Evolutionary conservation across 2,888 invertebrate species (phyloP), one percentile per base, ranked within the genome.

Genomic region (Protodeltote pygarga): DNA sequence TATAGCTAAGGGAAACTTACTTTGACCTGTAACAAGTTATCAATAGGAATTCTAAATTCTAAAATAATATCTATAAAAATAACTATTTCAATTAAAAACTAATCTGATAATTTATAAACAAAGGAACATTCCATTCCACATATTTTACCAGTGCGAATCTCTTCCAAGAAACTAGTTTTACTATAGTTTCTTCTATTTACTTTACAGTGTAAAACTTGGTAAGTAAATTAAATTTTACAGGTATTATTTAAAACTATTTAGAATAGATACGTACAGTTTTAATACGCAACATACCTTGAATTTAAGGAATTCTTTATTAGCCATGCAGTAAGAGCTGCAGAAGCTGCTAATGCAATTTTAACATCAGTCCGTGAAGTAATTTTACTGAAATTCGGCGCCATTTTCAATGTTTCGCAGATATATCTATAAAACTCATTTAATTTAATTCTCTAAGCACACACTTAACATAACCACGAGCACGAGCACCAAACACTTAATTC

Each of bases 331-430:
- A 94, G 84, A 17, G 94, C 93, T 20, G 94, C 93, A 23, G 95
- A 91, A 46, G 95, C 94, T 65, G 94, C 94, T 47, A 94, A 89
- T 53, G 94, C 95, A 57, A 95, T 92, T 69, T 86, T 87, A 33
- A 93, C 92, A 81, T 94, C 94, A 79, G 94, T 95, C 84, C 94
- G 94, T 67, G 94, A 94, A 60, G 95, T 93, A 74, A 95, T 89
- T 93, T 95, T 96, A 86, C 96, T 96, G 61, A 95, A 93, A 80
- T 93, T 93, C 67, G 95, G 96, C 69, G 96, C 96, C 96, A 96
- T 96, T 65, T 58, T 74, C 13, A 37, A 40, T 16, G 45, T 55
- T 52, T 39, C 37, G 41, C 17, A 20, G 25, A 31, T 58, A 53
- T 61, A 58, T 46, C 28, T 46, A 34, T 44, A 24, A 32, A 42